Evolutionary conservation across 2,888 invertebrate species (phyloP).

Genomic region (Drosophila lutescens): DNA sequence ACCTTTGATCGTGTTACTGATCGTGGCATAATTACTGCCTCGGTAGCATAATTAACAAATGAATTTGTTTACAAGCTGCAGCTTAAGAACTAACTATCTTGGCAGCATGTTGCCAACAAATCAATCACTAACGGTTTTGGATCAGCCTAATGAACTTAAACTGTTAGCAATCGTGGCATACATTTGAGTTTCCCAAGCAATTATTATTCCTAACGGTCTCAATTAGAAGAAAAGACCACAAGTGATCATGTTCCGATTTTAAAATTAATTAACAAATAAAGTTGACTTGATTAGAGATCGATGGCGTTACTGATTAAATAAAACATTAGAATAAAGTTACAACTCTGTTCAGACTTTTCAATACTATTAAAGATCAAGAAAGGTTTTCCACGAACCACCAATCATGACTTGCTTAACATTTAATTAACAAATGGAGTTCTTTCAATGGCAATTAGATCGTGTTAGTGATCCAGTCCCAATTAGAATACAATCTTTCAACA

Average conservation of each 20-base stretch:
- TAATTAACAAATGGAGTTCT: conserved; percentile 31
- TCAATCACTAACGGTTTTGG: conserved; percentile 4
- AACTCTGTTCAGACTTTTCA: neutral
- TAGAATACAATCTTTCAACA: conserved; percentile 12
- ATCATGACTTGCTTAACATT: conserved; percentile 29
- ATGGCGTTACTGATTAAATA: conserved; percentile 7
- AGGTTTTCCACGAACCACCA: conserved; percentile 6
- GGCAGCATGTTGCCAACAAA: conserved; percentile 8
- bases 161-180: conserved; percentile 3
- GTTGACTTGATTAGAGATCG: conserved; percentile 10
- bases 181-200: neutral
- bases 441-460: conserved; percentile 16
- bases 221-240: neutral
- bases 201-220: neutral
- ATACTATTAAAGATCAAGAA: conserved; percentile 2
- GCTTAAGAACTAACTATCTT: neutral
- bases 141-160: neutral
- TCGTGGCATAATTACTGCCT: conserved; percentile 76
- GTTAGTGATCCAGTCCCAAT: conserved; percentile 23
- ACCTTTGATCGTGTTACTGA: conserved; percentile 80
- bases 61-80: conserved; percentile 60
- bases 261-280: conserved; percentile 6
- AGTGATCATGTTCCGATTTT: neutral
- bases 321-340: conserved; percentile 13
- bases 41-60: conserved; percentile 83